Evolutionary conservation across 2,797 vertebrate species (phyloP), one percentile per base, ranked within the genome.

Genomic region (Poeciliopsis gracilis): DNA sequence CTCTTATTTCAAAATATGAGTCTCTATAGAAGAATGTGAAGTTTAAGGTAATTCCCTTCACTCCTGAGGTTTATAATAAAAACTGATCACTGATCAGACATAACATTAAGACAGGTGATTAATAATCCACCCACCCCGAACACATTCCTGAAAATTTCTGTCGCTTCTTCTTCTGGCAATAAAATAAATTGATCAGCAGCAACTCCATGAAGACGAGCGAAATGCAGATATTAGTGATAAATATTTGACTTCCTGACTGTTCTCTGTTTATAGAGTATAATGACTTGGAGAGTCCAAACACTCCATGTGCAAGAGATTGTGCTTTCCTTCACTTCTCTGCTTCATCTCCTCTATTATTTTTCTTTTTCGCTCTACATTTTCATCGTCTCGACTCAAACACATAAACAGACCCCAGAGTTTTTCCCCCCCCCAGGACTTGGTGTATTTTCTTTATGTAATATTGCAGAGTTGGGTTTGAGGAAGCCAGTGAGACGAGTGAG

Each of bases 211-310:
- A 67, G 61, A 41, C 10, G 1, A 73, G 76, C 69, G 57, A 63
- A 16, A 30, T 15, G 2, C 8, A 51, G 45, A 41, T 75, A 59
- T 38, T 6, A 4, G 2, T 45, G 84, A 83, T 89, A 93, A 92
- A 94, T 93, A 92, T 94, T 93, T 93, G 81, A 82, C 83, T 93
- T 76, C 86, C 70, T 77, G 70, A 82, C 84, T 85, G 91, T 85
- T 88, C 84, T 87, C 83, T 88, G 89, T 91, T 90, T 88, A 88
- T 79, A 72, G 82, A 86, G 81, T 84, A 87, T 93, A 91, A 92
- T 90, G 89, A 93, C 83, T 82, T 77, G 74, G 66, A 77, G 81
- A 75, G 55, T 77, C 45, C 82, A 85, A 89, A 86, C 79, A 76
- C 77, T 83, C 36, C 25, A 53, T 30, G 66, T 70, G 57, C 53